These are phyloP conservation scores for Strix aluco DNA, from an alignment of 2,113 vertebrate species.

Conservation along the genomic window DNA sequence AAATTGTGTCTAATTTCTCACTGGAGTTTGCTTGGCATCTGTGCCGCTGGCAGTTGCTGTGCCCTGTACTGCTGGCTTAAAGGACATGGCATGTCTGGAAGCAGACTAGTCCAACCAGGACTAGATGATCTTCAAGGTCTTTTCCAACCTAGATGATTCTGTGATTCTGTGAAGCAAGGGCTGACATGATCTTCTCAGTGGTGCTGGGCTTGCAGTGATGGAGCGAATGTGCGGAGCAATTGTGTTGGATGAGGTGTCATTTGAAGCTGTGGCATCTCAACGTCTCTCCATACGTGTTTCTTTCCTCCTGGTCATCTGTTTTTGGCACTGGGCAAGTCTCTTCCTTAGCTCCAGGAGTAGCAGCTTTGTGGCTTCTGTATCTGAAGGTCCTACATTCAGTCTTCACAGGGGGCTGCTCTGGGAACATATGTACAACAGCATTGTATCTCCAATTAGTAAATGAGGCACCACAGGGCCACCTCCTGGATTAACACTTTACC, in stretches of 20 bases:
- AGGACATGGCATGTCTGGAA: neutral
- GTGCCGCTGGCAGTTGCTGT: neutral
- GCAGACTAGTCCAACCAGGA: too few species aligned
- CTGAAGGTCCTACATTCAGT: neutral
- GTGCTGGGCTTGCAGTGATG: neutral
- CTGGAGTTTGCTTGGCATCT: neutral
- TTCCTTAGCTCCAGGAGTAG: neutral
- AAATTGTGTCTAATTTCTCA: neutral
- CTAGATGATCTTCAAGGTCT: too few species aligned
- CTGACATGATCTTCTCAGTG: fast-evolving
- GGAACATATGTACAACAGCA: neutral
- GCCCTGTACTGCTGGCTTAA: neutral
- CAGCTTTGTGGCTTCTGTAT: neutral
- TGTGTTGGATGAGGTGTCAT: neutral
- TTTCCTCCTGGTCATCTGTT: neutral
- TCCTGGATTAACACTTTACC: neutral
- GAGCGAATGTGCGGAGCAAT: neutral
- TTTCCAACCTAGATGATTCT: too few species aligned
- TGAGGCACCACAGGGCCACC: neutral
- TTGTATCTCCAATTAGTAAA: neutral
- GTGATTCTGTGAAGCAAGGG: neutral
- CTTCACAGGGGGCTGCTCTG: neutral
- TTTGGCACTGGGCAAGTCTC: neutral
- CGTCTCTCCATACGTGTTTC: neutral
- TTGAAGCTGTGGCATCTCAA: neutral